These are phyloP conservation scores for Chorisops tibialis DNA, from an alignment of 2,888 invertebrate species.

Conservation along the genomic window DNA sequence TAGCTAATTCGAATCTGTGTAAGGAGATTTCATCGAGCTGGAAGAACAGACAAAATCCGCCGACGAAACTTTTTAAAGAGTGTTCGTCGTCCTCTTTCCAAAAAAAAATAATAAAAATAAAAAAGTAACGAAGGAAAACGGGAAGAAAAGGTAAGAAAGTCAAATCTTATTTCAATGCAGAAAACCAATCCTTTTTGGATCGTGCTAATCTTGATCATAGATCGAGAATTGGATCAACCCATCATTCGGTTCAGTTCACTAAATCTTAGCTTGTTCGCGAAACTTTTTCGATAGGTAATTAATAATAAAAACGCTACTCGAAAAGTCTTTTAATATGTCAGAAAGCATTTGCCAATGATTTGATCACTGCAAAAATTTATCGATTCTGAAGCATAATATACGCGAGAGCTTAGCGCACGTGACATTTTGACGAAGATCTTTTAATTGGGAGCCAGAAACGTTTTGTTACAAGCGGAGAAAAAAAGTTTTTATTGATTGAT, in stretches of 20 bases:
- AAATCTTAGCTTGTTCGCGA: not conserved
- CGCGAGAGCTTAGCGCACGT: not conserved
- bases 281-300: slow-evolving; percentile 5
- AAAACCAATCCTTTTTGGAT: too few species aligned
- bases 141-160: too few species aligned
- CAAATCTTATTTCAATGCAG: too few species aligned
- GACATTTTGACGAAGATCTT: not conserved
- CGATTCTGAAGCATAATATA: not conserved
- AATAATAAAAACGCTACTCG: slow-evolving; percentile 13
- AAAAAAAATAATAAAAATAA: too few species aligned
- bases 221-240: too few species aligned
- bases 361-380: slow-evolving; percentile 20
- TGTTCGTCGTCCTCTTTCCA: not conserved
- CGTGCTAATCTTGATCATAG: too few species aligned
- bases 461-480: slow-evolving; percentile 16
- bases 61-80: not conserved
- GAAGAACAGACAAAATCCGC: slow-evolving; percentile 36
- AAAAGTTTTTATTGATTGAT: too few species aligned
- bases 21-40: slow-evolving; percentile 37
- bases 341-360: slow-evolving; percentile 26
- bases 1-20: slow-evolving; percentile 37
- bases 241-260: too few species aligned
- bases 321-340: slow-evolving; percentile 30
- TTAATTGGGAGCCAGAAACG: slow-evolving; percentile 24
- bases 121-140: too few species aligned